These are phyloP conservation scores for Tuberolachnus salignus DNA, from an alignment of 2,888 invertebrate genomes.

Conservation along the genomic window DNA sequence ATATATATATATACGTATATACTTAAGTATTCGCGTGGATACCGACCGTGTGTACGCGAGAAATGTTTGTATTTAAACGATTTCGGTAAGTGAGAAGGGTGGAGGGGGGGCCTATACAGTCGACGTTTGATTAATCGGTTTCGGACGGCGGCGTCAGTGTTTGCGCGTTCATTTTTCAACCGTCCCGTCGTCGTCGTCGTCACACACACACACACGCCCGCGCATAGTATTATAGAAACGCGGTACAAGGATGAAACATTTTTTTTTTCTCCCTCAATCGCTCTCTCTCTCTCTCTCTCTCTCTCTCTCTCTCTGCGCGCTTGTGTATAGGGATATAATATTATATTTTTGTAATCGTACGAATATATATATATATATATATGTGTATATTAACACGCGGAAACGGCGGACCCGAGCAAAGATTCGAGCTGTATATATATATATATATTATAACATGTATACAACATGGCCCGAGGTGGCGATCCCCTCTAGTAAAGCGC, in stretches of 20 bases:
- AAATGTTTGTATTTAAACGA: constrained; percentile 28
- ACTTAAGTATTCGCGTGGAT: neutral
- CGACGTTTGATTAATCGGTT: constrained; percentile 50
- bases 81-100: neutral
- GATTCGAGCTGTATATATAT: too few species aligned
- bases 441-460: too few species aligned
- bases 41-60: neutral
- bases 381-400: too few species aligned
- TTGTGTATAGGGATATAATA: neutral
- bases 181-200: constrained; percentile 14
- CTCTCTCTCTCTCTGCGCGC: too few species aligned
- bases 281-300: too few species aligned
- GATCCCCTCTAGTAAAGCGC: neutral
- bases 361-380: neutral
- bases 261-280: neutral
- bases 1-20: neutral
- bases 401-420: too few species aligned
- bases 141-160: constrained; percentile 2
- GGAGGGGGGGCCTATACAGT: neutral
- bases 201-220: constrained; percentile 8
- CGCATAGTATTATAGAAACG: constrained; percentile 2
- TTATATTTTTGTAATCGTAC: neutral
- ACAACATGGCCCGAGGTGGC: too few species aligned
- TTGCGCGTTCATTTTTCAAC: constrained; percentile 45
- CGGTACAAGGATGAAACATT: neutral